A percentile compares a stretch with the other conserved stretches of the same genome.
These are phyloP conservation scores for Terebella lapidaria DNA, from an alignment of 2,888 invertebrate genomes.

Conservation along the genomic window DNA sequence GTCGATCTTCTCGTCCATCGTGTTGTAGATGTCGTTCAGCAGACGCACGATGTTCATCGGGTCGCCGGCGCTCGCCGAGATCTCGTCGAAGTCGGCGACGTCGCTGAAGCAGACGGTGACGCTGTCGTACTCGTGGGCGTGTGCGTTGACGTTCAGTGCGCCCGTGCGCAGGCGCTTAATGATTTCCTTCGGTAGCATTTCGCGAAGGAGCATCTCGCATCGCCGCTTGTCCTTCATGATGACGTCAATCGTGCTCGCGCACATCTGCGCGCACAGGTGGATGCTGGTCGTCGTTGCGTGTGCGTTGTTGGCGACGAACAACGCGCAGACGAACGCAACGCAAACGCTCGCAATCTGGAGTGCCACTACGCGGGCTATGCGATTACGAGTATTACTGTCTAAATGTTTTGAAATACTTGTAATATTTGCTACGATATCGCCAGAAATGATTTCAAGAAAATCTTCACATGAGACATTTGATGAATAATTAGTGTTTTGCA, in stretches of 20 bases:
- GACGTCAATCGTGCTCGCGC: constrained; percentile 4
- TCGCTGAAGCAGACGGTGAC: constrained; percentile 10
- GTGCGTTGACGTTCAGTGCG: neutral
- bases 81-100: constrained; percentile 1
- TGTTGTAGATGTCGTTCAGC: constrained; percentile 47
- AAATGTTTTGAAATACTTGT: too few relatives aligned
- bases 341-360: too few relatives aligned
- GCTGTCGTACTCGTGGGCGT: constrained; percentile 5
- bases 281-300: neutral
- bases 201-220: constrained; percentile 3
- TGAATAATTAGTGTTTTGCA: too few relatives aligned
- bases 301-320: neutral
- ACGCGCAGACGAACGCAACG: too few relatives aligned
- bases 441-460: too few relatives aligned
- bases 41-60: constrained; percentile 32
- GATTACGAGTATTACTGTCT: too few relatives aligned
- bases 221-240: constrained; percentile 3
- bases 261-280: neutral
- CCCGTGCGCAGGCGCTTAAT: neutral
- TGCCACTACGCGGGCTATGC: too few relatives aligned
- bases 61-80: constrained; percentile 21
- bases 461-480: too few relatives aligned
- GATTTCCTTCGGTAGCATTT: constrained; percentile 6
- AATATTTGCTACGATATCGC: too few relatives aligned
- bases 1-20: constrained; percentile 40